A percentile compares a stretch with the other conserved stretches of the same genome.
Evolutionary conservation across 1,140 invertebrate species (phyloP).

Genomic region (Drosophila aff.): DNA sequence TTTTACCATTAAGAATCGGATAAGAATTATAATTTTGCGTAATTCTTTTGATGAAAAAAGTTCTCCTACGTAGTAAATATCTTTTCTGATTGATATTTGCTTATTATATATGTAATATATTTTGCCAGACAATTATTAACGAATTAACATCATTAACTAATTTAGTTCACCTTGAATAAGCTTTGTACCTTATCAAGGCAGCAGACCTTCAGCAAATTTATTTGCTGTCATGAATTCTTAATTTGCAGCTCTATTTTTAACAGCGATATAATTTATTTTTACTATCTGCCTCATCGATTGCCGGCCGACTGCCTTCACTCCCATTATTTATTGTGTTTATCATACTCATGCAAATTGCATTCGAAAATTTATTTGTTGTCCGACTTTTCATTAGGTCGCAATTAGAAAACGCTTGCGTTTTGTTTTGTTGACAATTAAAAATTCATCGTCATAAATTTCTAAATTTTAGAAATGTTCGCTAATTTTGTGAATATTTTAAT

Average conservation of each 20-base stretch:
- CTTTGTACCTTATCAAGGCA: not conserved
- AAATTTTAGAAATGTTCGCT: constrained; percentile 1
- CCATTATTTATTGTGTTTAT: constrained; percentile 21
- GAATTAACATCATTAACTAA: constrained; percentile 6
- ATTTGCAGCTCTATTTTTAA: constrained; percentile 33
- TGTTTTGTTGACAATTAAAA: constrained; percentile 38
- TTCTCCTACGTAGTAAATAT: not conserved
- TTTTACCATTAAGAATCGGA: constrained; percentile 10
- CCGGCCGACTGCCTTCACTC: constrained; percentile 21
- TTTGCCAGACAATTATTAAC: not conserved
- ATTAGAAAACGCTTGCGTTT: constrained; percentile 21
- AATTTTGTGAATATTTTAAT: constrained; percentile 25
- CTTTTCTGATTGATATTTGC: too few relatives aligned
- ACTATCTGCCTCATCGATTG: constrained; percentile 25
- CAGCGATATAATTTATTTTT: constrained; percentile 21
- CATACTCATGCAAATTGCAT: constrained; percentile 27
- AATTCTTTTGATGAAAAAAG: not conserved
- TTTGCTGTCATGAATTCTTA: constrained; percentile 15
- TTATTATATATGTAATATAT: not conserved
- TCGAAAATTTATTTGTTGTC: constrained; percentile 16
- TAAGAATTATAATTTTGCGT: constrained; percentile 6
- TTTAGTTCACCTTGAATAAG: constrained; percentile 11
- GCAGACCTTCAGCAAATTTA: constrained; percentile 3
- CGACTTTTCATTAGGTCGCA: constrained; percentile 16
- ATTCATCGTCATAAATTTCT: constrained; percentile 38